phyloP scores from a whole-genome alignment of 2,113 vertebrate species.

The Microcebus lehilahytsara region DNA sequence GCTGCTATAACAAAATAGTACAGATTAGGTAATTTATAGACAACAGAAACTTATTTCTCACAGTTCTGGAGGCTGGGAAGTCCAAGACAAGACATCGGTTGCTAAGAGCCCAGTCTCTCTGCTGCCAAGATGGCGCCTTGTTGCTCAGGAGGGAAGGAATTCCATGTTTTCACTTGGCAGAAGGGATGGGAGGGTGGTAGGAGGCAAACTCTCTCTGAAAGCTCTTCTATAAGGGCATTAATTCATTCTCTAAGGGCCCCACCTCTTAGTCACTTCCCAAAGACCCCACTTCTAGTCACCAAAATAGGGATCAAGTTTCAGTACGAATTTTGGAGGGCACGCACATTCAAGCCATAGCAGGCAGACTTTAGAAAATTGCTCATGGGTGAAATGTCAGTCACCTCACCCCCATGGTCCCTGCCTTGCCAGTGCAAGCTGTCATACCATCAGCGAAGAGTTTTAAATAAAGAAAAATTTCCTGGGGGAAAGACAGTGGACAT shows the following conservation, averaged over 20 bases:
- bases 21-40: neutral
- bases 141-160: neutral
- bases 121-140: neutral
- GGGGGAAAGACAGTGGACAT: neutral
- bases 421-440: neutral
- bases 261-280: neutral
- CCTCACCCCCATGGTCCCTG: neutral
- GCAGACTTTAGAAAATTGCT: neutral
- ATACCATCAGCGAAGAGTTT: neutral
- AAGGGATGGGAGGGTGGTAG: neutral
- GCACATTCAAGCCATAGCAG: neutral
- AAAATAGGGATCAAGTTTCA: neutral
- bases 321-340: neutral
- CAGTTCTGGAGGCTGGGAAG: neutral
- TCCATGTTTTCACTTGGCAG: neutral
- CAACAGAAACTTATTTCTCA: neutral
- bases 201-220: neutral
- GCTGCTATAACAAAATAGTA: neutral
- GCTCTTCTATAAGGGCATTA: neutral
- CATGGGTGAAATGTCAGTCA: neutral
- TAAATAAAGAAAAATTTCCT: neutral
- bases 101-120: neutral
- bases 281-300: neutral
- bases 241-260: neutral
- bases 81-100: neutral